Percentiles rank a stretch among this genome's conserved stretches.
phyloP scores from a whole-genome alignment of 2,113 vertebrate genomes.

The Eubucco bourcierii region DNA sequence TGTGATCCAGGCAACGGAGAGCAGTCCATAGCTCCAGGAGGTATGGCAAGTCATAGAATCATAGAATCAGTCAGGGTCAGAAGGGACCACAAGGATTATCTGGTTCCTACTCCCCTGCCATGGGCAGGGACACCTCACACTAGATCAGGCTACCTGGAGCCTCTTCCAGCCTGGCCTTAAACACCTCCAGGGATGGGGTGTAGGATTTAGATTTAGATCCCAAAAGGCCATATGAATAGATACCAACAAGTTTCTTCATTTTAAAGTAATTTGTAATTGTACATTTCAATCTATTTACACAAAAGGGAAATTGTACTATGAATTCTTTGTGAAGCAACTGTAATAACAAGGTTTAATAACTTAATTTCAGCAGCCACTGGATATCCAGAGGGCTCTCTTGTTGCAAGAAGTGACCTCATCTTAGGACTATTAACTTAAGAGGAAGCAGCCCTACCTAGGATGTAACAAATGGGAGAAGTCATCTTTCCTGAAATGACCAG shows the following conservation, averaged over 20 bases:
- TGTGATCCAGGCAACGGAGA: neutral
- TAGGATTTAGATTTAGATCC: too few relatives aligned
- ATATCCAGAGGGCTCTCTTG: neutral
- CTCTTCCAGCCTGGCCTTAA: too few relatives aligned
- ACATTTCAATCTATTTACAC: neutral
- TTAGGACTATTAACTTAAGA: neutral
- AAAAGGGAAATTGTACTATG: neutral
- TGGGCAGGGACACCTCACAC: too few relatives aligned
- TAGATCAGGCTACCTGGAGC: too few relatives aligned
- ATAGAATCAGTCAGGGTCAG: too few relatives aligned
- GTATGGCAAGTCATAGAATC: neutral
- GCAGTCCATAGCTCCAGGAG: neutral
- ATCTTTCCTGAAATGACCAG: neutral
- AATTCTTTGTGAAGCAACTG: neutral
- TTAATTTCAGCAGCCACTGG: neutral
- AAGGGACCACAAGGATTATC: too few relatives aligned
- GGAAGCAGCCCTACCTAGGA: neutral
- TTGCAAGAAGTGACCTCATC: neutral
- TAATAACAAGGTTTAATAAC: neutral
- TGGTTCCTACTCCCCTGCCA: too few relatives aligned
- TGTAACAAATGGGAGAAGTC: neutral
- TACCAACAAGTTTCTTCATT: neutral
- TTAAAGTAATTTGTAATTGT: neutral
- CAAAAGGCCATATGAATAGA: neutral
- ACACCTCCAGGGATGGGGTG: too few relatives aligned